A percentile compares a stretch with the other conserved stretches of the same genome.
These are phyloP conservation scores for Crotalus tigris DNA, from an alignment of 2,113 vertebrate species.

Conservation along the genomic window DNA sequence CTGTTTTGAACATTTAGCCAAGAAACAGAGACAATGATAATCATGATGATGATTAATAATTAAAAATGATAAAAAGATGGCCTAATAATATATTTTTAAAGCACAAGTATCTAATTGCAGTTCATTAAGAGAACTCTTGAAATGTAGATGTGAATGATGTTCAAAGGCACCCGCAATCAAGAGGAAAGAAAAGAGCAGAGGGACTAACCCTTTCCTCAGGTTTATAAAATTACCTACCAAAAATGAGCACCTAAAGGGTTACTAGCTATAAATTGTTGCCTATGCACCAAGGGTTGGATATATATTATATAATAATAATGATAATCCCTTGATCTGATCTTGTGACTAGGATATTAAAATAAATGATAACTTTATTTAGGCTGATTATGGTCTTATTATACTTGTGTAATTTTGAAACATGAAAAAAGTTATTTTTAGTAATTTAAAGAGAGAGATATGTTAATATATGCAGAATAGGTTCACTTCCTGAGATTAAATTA, in stretches of 20 bases:
- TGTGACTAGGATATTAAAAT: neutral
- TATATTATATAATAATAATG: neutral
- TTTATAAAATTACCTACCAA: neutral
- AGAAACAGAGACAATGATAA: conserved; percentile 3
- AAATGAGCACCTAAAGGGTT: neutral
- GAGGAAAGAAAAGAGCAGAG: neutral
- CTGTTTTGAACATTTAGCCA: conserved; percentile 3
- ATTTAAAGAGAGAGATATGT: neutral
- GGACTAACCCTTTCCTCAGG: neutral
- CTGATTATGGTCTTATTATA: neutral
- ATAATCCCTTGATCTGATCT: neutral
- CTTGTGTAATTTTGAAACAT: neutral
- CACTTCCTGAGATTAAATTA: neutral
- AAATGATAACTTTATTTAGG: neutral
- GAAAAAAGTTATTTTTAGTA: neutral
- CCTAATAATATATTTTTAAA: neutral
- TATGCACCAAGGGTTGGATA: neutral
- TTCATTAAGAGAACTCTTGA: conserved; percentile 14
- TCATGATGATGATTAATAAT: conserved; percentile 28
- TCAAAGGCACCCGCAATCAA: conserved; percentile 4
- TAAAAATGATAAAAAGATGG: conserved; percentile 3
- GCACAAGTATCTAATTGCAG: conserved; percentile 2
- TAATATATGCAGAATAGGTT: neutral
- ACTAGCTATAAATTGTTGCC: neutral
- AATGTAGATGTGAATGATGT: neutral